Evolutionary conservation across 53 echinoderm and acorn worm species (phyloP), one percentile per base, ranked within the genome.

Genomic region (Paelopatides confundens): DNA sequence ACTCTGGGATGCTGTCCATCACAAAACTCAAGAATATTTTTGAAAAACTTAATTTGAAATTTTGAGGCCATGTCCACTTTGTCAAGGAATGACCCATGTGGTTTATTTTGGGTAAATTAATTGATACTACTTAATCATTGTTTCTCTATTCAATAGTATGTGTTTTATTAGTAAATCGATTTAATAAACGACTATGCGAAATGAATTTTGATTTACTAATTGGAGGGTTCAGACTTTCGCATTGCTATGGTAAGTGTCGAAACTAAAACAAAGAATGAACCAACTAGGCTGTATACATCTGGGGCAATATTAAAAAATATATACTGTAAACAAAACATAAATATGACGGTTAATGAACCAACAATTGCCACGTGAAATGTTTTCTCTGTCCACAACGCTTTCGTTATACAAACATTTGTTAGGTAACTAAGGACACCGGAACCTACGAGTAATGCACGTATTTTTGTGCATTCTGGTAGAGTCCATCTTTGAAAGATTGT

Each of bases 271-370:
- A 79, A 79, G 51, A 79, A 13, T 29, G 79, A 79, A 5, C 79
- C 79, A 15, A 79, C 31, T 51, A 79, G 1, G 30, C 79, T 79
- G n/a, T 50, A 79, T 13, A 52, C 6, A 48, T 79, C 79, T 21
- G 79, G 79, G 15, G 79, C 51, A 24, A 79, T 53, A 53, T 79
- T 52, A 14, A 79, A 33, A 52, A 79, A 52, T 50, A 79, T 32
- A 79, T 79, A 79, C 21, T 79, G 79, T 28, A 79, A 79, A 53
- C 23, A 31, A 53, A 79, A 79, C 13, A 79, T 48, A 52, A 79
- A 50, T 79, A 79, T 79, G 21, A 79, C 79, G 4, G 79, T 79
- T 26, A 53, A 51, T 18, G 79, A 79, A 33, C 79, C 79, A 47
- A 79, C 34, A 15, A 79, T 79, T 2, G 79, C 54, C 15, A 79